Evolutionary conservation across 2,113 vertebrate species (phyloP).

Genomic region (Plotosus lineatus): DNA sequence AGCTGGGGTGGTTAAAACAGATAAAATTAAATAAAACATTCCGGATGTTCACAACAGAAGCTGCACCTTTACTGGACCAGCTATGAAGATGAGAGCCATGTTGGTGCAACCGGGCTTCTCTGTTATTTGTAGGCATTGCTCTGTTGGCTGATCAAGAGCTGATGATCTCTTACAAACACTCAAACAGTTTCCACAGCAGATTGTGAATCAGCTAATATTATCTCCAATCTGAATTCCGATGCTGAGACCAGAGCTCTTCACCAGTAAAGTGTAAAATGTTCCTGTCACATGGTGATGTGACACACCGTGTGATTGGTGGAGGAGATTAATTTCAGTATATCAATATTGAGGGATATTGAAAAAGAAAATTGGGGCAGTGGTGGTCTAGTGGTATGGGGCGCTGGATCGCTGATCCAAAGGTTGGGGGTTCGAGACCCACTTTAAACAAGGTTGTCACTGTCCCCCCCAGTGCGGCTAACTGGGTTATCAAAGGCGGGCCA

Average conservation of each 20-base stretch:
- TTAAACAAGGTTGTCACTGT: too few species aligned
- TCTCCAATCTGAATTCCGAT: neutral
- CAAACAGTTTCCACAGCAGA: neutral
- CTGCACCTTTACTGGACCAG: neutral
- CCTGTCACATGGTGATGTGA: neutral
- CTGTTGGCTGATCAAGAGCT: neutral
- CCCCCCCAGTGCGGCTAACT: too few species aligned
- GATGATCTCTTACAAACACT: neutral
- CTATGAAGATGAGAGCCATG: neutral
- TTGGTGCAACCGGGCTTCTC: neutral
- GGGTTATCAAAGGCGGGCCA: too few species aligned
- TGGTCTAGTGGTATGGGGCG: too few species aligned
- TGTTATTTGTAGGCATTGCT: neutral
- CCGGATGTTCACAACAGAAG: too few species aligned
- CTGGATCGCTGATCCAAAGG: too few species aligned
- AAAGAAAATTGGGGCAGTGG: too few species aligned
- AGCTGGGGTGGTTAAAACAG: too few species aligned
- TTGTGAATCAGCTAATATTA: neutral
- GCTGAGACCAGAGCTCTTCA: neutral
- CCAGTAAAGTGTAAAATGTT: neutral
- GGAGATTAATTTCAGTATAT: too few species aligned
- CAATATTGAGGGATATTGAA: too few species aligned
- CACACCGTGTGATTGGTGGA: neutral
- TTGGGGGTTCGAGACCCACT: too few species aligned
- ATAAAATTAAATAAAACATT: too few species aligned